Base-by-base conservation (phyloP, 1,140 invertebrate genomes). In the Samia ricini region DNA sequence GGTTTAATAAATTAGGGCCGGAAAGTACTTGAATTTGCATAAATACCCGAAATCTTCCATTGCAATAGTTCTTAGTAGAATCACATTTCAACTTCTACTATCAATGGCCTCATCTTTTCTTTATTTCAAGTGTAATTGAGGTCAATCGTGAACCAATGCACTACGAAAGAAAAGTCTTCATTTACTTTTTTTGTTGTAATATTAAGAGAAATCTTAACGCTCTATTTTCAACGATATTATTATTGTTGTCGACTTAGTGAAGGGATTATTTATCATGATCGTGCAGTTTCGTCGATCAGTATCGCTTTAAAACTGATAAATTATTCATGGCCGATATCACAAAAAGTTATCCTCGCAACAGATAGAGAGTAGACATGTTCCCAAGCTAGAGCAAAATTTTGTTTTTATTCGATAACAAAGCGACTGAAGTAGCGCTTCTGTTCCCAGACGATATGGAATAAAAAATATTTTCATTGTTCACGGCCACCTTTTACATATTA, bases 291-390 rank as follows among this genome's bases (percentile, higher is more conserved):
- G 84, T 87, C 80, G 72, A 88, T 85, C 81, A 88, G 72, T 61
- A 77, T 76, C 73, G 72, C 81, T 76, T 74, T 76, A 67, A 76
- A 71, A 63, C 66, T 75, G 67, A 88, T 88, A 85, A 88, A 88
- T 88, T 85, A 88, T 76, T 76, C 74, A 86, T 84, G 54, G 55
- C 20, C 26, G 26, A 42, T 42, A 55, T 15, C 42, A 64, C 63
- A 72, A 76, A 80, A 79, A 80, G 60, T 66, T 65, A 79, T 81
- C 71, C 71, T 68, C 66, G n/a, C 63, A 72, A 22, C 62, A 64
- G 72, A 79, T 76, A 74, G 64, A 69, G 63, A 67, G 67, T 63
- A 68, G 51, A 10, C 57, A 56, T 55, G 64, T 23, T 49, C 21
- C 55, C 67, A 68, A 70, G 72, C 83, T 84, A 74, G 69, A 62